A percentile compares a stretch with the other conserved stretches of the same genome.
Evolutionary conservation across 2,797 vertebrate genomes (phyloP).

Genomic region (Limosa lapponica): DNA sequence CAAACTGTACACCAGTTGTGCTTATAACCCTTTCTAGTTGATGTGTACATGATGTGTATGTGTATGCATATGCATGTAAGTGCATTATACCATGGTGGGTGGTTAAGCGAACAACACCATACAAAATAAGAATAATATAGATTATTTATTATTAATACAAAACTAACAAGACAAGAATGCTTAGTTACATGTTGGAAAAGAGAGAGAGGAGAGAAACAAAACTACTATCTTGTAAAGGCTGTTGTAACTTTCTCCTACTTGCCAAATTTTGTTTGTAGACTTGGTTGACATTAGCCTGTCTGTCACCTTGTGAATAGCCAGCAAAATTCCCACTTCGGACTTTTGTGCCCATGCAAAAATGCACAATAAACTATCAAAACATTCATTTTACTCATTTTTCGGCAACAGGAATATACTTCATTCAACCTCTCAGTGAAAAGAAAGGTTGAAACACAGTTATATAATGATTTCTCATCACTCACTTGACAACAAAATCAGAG

Average conservation of each 20-base stretch:
- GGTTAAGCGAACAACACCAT: neutral
- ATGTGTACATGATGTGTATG: neutral
- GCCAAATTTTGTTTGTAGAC: neutral
- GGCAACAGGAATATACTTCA: no score
- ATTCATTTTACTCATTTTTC: neutral
- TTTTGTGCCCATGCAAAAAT: neutral
- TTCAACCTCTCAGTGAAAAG: neutral
- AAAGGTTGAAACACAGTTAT: neutral
- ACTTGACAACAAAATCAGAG: neutral
- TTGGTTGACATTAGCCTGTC: neutral
- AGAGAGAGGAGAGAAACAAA: neutral
- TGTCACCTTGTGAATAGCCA: neutral
- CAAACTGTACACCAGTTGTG: neutral
- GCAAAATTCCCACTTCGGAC: neutral
- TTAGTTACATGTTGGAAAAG: neutral
- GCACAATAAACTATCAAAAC: neutral
- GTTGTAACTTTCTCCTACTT: neutral
- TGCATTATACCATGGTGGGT: neutral
- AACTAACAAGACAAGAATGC: neutral
- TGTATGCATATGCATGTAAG: neutral
- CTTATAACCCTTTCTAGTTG: neutral
- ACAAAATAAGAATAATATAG: neutral
- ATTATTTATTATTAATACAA: neutral
- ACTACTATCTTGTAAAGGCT: neutral
- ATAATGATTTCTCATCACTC: neutral